Evolutionary conservation across 2,888 invertebrate genomes (phyloP), one percentile per base, ranked within the genome.

Genomic region (Hipparchia semele): DNA sequence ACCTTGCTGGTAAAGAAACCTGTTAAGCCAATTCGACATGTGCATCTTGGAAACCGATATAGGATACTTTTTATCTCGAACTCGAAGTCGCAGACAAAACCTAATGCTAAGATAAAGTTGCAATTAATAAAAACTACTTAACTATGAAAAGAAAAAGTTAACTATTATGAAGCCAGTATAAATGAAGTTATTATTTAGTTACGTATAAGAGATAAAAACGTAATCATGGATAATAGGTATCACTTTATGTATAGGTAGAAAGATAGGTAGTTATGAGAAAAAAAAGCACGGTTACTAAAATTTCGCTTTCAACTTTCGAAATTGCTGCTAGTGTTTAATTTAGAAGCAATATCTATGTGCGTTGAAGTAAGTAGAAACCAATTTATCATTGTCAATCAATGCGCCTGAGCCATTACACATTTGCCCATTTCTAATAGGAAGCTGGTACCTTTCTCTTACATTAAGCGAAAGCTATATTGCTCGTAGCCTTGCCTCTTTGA

Each of bases 301-400:
- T 58, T 67, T 70, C 70, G 56, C 72, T 72, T 67, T 72, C 72
- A 45, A 69, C 70, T 70, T 70, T 67, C 62, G 53, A 60, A 70
- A 51, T 45, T 46, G 53, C 39, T 12, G 53, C 39, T 12, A 54
- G 53, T 54, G 46, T 46, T 39, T 51, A 56, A 74, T 65, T 58
- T 33, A 65, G 10, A 33, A 33, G 23, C 23, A 59, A 66, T 39
- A 67, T 72, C 70, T 72, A 67, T 70, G 61, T 67, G 23, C 60
- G 39, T 46, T 46, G 71, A 54, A 67, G 68, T 12, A 69, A 67
- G 58, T 54, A 70, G 70, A 70, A 61, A 73, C 60, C 68, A 75
- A 75, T 75, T 68, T 60, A 73, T 75, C 73, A 75, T 72, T 65
- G 70, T 75, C 74, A 70, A 68, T 72, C 72, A 70, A 46, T 62